Base-by-base conservation (phyloP, 2,113 vertebrate genomes). In the Malurus cyaneus region DNA sequence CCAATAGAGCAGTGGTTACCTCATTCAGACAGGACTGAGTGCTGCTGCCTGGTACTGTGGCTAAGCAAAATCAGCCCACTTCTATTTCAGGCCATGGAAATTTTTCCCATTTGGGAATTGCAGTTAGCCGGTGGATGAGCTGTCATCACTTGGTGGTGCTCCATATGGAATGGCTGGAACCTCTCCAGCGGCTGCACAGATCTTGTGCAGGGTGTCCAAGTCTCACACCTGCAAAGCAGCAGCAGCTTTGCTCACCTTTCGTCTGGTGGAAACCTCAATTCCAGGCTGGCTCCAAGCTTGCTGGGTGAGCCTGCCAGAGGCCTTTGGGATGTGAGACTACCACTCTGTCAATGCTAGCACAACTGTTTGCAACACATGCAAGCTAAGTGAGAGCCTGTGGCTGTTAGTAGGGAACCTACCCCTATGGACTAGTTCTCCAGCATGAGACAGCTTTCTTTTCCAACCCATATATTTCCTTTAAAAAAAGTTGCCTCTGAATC, bases 401-500 rank as follows among this genome's bases (percentile, higher is more conserved):
- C 56, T 85, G n/a, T 73, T 70, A 78, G 32, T 70, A 78, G 54
- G 60, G 71, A 80, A 31, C 21, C 34, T 64, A 15, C 70, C 67
- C 67, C 92, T 80, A 14, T 2, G 25, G 71, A 77, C 21, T 46
- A 39, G 32, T 41, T 91, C 76, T 74, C 25, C 56, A 83, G 47
- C 71, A 70, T 74, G 64, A 90, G 64, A 32, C 60, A 78, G 26
- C 36, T 88, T 89, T 78, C 52, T 90, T 92, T 95, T 86, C 60
- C 69, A 82, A 9, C 3, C 6, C 41, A 29, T 76, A 7, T 56
- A 82, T 71, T 41, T 74, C 49, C 49, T 90, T 76, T 64, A 12
- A 56, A 92, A 91, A 78, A 39, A 3, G 12, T 49, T 80, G 36
- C 31, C 23, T 88, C 81, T 83, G 67, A 76, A 64, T 67, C 72